Evolutionary conservation across 2,888 invertebrate species (phyloP).

Genomic region (Oconnorella tubifera): DNA sequence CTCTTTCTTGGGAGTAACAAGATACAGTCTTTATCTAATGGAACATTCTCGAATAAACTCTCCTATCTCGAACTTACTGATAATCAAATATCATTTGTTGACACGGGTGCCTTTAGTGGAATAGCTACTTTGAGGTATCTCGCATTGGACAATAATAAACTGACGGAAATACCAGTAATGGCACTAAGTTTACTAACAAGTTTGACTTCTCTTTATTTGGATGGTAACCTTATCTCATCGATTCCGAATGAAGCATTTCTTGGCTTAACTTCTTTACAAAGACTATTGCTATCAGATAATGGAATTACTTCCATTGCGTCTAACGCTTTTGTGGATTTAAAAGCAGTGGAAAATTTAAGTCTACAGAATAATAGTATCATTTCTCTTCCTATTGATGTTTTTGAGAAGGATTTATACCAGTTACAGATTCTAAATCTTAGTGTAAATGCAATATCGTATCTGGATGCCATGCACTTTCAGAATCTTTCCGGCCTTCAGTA

Average conservation of each 20-base stretch:
- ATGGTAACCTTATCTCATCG: not conserved
- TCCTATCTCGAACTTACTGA: not conserved
- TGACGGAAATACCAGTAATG: not conserved
- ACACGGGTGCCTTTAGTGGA: not conserved
- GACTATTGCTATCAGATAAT: not conserved
- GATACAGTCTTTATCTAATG: not conserved
- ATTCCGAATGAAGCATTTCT: not conserved
- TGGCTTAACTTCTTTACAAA: not conserved
- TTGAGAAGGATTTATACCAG: not conserved
- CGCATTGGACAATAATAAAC: not conserved
- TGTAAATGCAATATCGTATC: not conserved
- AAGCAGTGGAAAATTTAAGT: not conserved
- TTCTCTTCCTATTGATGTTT: not conserved
- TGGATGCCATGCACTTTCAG: not conserved
- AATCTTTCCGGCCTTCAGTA: not conserved
- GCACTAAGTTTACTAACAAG: not conserved
- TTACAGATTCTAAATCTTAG: not conserved
- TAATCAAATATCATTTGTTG: not conserved
- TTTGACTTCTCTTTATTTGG: not conserved
- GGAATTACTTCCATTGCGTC: not conserved
- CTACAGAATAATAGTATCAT: not conserved
- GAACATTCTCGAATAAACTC: not conserved
- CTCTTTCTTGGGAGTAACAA: not conserved
- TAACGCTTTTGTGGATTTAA: not conserved
- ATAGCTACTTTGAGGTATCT: not conserved